These are phyloP conservation scores for Spicauda simplicius DNA, from an alignment of 2,888 invertebrate species.

Conservation along the genomic window DNA sequence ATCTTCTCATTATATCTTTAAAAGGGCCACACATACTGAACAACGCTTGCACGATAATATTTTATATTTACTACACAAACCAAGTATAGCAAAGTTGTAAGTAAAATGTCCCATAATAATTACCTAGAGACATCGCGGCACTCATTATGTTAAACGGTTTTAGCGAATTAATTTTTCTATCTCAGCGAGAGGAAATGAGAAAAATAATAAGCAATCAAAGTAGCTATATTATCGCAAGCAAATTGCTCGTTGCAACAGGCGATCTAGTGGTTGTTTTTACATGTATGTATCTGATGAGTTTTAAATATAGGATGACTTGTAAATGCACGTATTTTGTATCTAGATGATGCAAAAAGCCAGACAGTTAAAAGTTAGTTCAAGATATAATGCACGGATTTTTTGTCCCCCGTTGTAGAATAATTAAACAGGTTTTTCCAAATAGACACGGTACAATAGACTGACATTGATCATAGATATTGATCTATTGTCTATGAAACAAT, in stretches of 20 bases:
- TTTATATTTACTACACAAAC: neutral
- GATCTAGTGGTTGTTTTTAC: constrained; percentile 29
- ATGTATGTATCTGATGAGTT: constrained; percentile 30
- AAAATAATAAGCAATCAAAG: constrained; percentile 55
- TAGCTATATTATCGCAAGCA: constrained; percentile 26
- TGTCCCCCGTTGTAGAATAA: neutral
- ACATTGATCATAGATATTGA: no score
- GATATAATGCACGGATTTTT: neutral
- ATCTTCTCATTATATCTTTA: no score
- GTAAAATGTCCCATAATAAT: constrained; percentile 14
- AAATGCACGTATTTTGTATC: neutral
- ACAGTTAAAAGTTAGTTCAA: neutral
- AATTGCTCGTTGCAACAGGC: constrained; percentile 14
- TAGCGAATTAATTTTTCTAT: constrained; percentile 49
- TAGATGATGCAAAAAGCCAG: neutral
- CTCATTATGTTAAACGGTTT: constrained; percentile 47
- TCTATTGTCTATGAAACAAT: no score
- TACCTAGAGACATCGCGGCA: constrained; percentile 21
- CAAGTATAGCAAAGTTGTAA: neutral
- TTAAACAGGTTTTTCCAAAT: neutral
- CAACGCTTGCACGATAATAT: no score
- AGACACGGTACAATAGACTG: no score
- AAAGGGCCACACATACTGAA: no score
- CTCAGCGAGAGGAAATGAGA: constrained; percentile 58
- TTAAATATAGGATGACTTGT: constrained; percentile 26